Base-by-base conservation (phyloP, 2,888 invertebrate genomes). In the Saturnia japonica region DNA sequence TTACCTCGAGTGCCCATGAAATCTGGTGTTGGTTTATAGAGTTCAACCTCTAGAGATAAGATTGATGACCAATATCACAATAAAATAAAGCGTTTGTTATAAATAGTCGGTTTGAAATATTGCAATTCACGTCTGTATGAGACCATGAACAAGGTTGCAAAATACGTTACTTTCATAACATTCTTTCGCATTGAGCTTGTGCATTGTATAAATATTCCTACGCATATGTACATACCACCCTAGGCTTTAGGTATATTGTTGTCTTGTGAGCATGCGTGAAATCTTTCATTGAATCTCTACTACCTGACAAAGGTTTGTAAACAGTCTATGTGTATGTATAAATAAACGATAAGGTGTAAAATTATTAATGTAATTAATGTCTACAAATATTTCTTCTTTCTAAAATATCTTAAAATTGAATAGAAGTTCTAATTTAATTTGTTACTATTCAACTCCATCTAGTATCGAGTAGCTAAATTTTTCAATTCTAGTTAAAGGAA, bases 1-100 rank as follows among this genome's bases (percentile, higher is more conserved):
- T 91, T 91, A 91, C 87, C 81, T 82, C 78, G 78, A 76, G 70
- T 78, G 87, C 82, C 90, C 88, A 81, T 88, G 89, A 89, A n/a
- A 87, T 86, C 80, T 84, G 75, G 78, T 78, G 80, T 80, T 77
- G 76, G 77, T 76, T 79, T 81, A 68, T 78, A 81, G 84, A 88
- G 90, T 90, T 89, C 91, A 91, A 57, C 82, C 83, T 85, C 80
- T 84, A 79, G 76, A 84, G 75, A 82, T 81, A 80, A 82, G 80
- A 76, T 51, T 73, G 76, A 71, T 75, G 74, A 68, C 6, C 75
- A 76, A 62, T 73, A 76, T 60, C 25, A 60, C 57, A 40, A 19
- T 64, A 40, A 40, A 64, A 19, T 64, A 64, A 40, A 8, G n/a
- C 0, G 40, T 3, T n/a, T 19, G 12, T 9, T 64, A 64, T 64